phyloP scores from a whole-genome alignment of 2,113 vertebrate genomes.

The Xerus inauris region DNA sequence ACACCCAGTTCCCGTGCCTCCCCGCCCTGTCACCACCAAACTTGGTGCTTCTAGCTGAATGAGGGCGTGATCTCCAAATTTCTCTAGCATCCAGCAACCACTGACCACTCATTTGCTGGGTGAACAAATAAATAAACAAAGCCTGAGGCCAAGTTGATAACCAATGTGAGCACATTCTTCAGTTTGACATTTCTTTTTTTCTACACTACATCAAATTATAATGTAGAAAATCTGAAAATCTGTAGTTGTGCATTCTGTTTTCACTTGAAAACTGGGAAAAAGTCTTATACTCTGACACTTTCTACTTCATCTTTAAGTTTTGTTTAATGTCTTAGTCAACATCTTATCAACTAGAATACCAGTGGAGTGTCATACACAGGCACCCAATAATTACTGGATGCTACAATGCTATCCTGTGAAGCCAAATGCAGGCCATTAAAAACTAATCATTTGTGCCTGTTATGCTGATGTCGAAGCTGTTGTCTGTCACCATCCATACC shows the following conservation, averaged over 20 bases:
- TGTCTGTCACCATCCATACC: neutral
- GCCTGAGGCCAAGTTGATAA: neutral
- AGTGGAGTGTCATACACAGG: accelerated
- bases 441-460: neutral
- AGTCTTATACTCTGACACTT: neutral
- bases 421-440: neutral
- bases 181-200: neutral
- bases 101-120: neutral
- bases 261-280: neutral
- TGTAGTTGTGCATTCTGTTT: neutral
- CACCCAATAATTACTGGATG: neutral
- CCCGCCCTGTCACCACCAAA: neutral
- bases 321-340: neutral
- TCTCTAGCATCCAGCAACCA: neutral
- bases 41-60: neutral
- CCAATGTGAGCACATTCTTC: neutral
- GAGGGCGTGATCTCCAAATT: neutral
- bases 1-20: accelerated
- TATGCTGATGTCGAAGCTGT: neutral
- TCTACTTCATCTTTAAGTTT: neutral
- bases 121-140: neutral
- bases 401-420: neutral
- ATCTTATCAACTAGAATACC: neutral
- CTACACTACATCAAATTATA: neutral
- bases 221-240: neutral